Conservation (phyloP, 2,113 vertebrate genomes). For the Connochaetes taurinus region DNA sequence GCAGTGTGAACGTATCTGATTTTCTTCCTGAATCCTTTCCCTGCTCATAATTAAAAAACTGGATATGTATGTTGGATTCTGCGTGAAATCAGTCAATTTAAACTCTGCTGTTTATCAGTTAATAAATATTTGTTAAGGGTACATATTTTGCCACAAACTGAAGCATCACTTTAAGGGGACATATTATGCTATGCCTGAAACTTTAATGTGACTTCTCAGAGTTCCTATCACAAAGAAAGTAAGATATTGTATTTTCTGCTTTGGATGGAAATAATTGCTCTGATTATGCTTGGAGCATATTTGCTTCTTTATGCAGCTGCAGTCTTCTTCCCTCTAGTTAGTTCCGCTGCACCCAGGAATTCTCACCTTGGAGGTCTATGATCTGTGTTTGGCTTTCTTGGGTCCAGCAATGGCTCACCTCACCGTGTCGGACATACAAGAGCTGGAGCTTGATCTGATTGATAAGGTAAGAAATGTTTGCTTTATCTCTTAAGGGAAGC, state of each 20-base stretch:
- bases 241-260: not conserved
- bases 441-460: constrained; percentile 77
- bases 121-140: not conserved
- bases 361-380: constrained; percentile 73
- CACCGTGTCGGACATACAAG: constrained; percentile 72
- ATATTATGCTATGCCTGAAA: not conserved
- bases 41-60: not conserved
- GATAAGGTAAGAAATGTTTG: constrained; percentile 71
- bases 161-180: not conserved
- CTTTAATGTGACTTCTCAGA: not conserved
- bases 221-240: not conserved
- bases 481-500: not conserved
- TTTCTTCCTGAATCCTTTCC: constrained; percentile 1
- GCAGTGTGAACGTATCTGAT: not conserved
- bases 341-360: constrained; percentile 72
- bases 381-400: constrained; percentile 75
- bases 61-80: not conserved
- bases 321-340: constrained; percentile 62
- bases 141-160: not conserved
- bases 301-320: not conserved
- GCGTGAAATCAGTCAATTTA: not conserved
- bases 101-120: not conserved
- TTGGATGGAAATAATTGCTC: not conserved
- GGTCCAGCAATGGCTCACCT: constrained; percentile 69
- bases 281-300: not conserved